These are phyloP conservation scores for Apodemus agrarius DNA, from an alignment of 2,797 vertebrate genomes.

Conservation along the genomic window DNA sequence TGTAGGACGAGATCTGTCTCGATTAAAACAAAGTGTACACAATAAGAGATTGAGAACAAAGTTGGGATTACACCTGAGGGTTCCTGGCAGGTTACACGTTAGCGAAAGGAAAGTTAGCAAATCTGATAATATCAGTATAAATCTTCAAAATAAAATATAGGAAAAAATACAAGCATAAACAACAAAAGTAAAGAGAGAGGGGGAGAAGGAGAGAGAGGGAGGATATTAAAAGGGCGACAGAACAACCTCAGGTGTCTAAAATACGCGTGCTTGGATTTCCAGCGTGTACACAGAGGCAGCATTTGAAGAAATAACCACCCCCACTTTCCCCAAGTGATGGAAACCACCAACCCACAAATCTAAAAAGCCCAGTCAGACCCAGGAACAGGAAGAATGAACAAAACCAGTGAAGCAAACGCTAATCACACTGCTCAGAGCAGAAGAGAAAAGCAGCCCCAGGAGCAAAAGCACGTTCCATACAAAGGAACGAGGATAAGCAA, in stretches of 20 bases:
- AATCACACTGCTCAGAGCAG: not conserved
- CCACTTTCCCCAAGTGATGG: not conserved
- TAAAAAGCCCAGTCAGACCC: not conserved
- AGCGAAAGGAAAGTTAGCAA: not conserved
- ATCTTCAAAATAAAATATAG: not conserved
- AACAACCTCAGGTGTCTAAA: not conserved
- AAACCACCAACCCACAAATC: not conserved
- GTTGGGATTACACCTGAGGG: not conserved
- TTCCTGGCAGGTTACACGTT: not conserved
- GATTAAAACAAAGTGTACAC: not conserved
- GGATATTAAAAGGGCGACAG: not conserved
- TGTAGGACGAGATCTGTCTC: not conserved
- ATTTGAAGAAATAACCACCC: not conserved
- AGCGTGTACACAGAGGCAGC: not conserved
- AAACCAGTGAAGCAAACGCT: not conserved
- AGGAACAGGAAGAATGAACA: not conserved
- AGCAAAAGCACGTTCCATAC: not conserved
- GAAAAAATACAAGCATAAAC: not conserved
- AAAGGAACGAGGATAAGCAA: not conserved
- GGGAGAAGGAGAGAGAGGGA: not conserved
- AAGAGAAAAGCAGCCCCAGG: not conserved
- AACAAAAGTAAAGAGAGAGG: not conserved
- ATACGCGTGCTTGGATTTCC: not conserved
- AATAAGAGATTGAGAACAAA: not conserved
- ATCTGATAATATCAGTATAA: slow-evolving; percentile 23